Evolutionary conservation across 2,797 vertebrate species (phyloP).

Genomic region (Podargus strigoides): DNA sequence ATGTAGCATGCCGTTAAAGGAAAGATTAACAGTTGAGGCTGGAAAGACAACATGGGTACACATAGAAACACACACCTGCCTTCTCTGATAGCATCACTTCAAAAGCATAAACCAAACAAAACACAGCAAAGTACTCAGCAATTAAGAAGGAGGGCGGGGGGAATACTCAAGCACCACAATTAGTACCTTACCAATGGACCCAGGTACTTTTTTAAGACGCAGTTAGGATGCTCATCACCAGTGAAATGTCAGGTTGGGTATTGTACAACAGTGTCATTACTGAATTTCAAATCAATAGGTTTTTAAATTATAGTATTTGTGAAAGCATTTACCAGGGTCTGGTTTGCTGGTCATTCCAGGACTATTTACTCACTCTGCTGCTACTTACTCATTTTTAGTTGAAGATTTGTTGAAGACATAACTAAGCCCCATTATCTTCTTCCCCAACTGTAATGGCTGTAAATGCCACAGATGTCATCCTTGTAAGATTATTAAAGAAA

Average conservation of each 20-base stretch:
- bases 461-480: not conserved
- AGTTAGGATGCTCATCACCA: not conserved
- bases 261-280: not conserved
- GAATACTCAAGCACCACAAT: rapidly evolving
- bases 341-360: not conserved
- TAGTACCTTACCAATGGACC: not conserved
- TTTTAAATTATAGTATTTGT: not conserved
- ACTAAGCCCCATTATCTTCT: not conserved
- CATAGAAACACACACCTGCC: not conserved
- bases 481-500: not conserved
- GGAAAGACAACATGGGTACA: not conserved
- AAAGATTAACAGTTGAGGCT: not conserved
- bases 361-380: not conserved
- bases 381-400: not conserved
- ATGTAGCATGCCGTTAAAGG: not conserved
- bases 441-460: not conserved
- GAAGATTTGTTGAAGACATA: not conserved
- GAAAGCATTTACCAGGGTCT: not conserved
- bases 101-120: not conserved
- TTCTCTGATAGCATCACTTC: not conserved
- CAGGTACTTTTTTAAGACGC: not conserved
- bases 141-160: rapidly evolving
- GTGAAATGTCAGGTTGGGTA: not conserved
- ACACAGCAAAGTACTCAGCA: not conserved
- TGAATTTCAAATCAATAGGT: not conserved